Evolutionary conservation across 2,888 invertebrate species (phyloP), one percentile per base, ranked within the genome.

Genomic region (Agrotis ipsilon): DNA sequence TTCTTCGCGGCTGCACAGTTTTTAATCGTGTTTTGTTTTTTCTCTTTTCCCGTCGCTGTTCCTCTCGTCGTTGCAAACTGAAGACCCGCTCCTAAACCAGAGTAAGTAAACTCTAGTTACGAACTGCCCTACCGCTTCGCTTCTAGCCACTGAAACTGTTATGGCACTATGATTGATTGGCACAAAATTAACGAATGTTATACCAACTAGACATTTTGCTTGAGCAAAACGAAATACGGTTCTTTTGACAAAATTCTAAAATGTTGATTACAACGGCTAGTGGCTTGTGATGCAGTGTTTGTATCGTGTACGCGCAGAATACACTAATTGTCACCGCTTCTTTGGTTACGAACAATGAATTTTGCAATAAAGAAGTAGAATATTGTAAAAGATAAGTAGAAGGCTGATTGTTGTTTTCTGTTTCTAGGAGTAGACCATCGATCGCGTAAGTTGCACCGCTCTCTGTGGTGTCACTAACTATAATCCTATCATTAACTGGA

Each of bases 61-160:
- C 90, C 90, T 83, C 90, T 86, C 89, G 84, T 85, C 87, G 90
- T 89, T 83, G 90, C 92, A 88, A 92, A 92, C 84, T 94, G 96
- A 96, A 97, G 97, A 94, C 97, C 97, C 94, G 97, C 97, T 95
- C 97, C 96, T 94, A 97, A 97, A 96, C 97, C 94, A 96, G 97
- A 97, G 97, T 97, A 97, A 97, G 97, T 97, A 93, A 79, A 86
- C 75, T 81, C 82, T 80, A 59, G 74, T 75, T 80, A 87, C 77
- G 68, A 76, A 80, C 62, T 80, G 81, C 86, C 81, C 81, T 85
- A 85, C 84, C 77, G 95, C 95, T 94, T 95, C 83, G 95, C 95
- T 95, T 95, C 82, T 89, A 91, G 92, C 90, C 88, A 88, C 87
- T 87, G 84, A 88, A 72, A 85, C 86, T 86, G 87, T 86, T 87